phyloP scores from a whole-genome alignment of 2,797 vertebrate genomes.

The Mormyrops attenuatus region DNA sequence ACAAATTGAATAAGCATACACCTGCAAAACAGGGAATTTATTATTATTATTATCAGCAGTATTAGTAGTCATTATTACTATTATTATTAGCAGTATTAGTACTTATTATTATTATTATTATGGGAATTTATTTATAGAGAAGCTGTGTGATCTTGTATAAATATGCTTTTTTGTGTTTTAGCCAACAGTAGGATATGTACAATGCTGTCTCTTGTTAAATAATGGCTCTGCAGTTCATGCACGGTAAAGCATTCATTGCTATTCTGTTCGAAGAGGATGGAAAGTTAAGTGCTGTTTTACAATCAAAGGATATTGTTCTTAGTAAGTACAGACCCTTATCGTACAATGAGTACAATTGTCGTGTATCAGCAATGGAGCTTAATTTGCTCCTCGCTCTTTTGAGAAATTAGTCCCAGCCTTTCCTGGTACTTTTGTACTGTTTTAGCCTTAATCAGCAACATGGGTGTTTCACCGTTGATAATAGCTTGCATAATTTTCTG shows the following conservation, averaged over 20 bases:
- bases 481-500: background rate
- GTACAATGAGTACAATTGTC: background rate
- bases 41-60: background rate
- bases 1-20: background rate
- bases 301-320: background rate
- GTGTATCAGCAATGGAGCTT: background rate
- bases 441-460: constrained; percentile 10
- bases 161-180: background rate
- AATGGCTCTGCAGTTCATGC: background rate
- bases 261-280: background rate
- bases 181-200: background rate
- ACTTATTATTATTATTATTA: background rate
- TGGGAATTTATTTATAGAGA: background rate
- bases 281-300: background rate
- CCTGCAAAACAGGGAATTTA: background rate
- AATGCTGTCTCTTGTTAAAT: background rate
- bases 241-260: background rate
- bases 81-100: background rate
- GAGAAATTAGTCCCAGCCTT: background rate
- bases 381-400: background rate
- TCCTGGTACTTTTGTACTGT: background rate
- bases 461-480: constrained; percentile 5
- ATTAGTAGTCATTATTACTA: background rate
- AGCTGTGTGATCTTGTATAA: background rate
- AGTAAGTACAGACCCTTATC: background rate